phyloP scores from a whole-genome alignment of 1,140 invertebrate species.

The Cataglyphis hispanica region DNA sequence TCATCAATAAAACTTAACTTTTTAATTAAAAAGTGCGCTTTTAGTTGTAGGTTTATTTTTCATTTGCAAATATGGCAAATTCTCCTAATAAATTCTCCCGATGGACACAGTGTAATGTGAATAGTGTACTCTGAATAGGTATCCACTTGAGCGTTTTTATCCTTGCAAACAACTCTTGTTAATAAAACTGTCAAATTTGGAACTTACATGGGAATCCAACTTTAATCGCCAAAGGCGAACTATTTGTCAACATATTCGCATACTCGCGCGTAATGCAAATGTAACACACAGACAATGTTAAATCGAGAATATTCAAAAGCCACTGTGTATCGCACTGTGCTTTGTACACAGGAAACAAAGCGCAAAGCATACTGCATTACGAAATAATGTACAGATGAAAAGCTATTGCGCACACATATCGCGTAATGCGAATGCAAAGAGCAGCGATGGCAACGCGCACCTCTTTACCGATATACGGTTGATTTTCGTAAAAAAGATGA shows the following conservation, averaged over 20 bases:
- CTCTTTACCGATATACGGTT: not conserved
- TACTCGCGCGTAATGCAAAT: slow-evolving; percentile 28
- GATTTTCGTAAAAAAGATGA: slow-evolving; percentile 4
- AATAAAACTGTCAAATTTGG: slow-evolving; percentile 34
- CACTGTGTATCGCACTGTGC: not conserved
- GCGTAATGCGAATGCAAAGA: slow-evolving; percentile 23
- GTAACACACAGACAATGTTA: slow-evolving; percentile 46
- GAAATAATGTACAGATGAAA: slow-evolving; percentile 31
- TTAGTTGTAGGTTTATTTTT: not conserved
- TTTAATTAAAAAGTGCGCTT: not conserved
- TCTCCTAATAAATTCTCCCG: slow-evolving; percentile 5
- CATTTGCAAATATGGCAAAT: not conserved
- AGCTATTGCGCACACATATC: not conserved
- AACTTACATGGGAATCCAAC: not conserved
- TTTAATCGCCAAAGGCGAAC: slow-evolving; percentile 27
- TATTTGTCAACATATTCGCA: slow-evolving; percentile 47
- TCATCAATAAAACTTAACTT: not conserved
- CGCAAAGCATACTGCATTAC: slow-evolving; percentile 48
- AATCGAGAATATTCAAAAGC: slow-evolving; percentile 46
- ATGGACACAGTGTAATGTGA: not conserved
- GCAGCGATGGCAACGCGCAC: not conserved
- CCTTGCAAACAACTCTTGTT: slow-evolving; percentile 20
- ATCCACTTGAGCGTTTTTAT: slow-evolving; percentile 4
- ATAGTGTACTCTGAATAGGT: slow-evolving; percentile 5
- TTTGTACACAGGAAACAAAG: slow-evolving; percentile 34